Conservation (phyloP, 2,113 vertebrate species). For the Oryctolagus cuniculus region mOryCun1.1 NC_091433.1:10109501-10110000, state of each 20-base stretch:
- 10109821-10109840: no score
- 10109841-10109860: background rate
- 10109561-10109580: background rate
- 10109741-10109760: background rate
- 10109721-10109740: background rate
- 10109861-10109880: background rate
- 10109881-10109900: background rate
- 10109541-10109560: no score
- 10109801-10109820: background rate
- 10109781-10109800: background rate
- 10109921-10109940: background rate
- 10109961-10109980: background rate
- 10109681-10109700: background rate
- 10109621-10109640: no score
- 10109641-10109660: background rate
- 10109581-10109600: background rate
- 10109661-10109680: background rate
- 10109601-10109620: background rate
- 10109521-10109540: no score
- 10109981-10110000: background rate
- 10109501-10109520: no score
- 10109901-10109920: background rate
- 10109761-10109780: background rate
- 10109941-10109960: background rate
- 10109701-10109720: background rate